Conservation (phyloP, 2,113 vertebrate genomes). For the Candoia aspera region DNA sequence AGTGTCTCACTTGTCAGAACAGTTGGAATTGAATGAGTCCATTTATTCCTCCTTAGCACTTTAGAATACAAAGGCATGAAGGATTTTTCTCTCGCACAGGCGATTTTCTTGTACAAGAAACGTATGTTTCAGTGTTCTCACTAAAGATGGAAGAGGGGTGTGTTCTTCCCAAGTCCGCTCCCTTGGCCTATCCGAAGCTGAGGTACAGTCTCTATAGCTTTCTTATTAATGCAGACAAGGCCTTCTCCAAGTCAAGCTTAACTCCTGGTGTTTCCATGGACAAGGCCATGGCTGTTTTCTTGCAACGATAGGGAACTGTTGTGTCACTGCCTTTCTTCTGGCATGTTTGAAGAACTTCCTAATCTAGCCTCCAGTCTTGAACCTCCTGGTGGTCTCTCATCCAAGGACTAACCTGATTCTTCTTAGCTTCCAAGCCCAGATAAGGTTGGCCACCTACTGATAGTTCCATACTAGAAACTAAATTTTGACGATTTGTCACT, state of each 20-base stretch:
- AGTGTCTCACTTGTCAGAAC: slow-evolving; percentile 31
- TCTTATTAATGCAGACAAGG: neutral
- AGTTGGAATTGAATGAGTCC: slow-evolving; percentile 34
- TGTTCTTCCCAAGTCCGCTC: too few species aligned
- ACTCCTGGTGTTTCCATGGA: neutral
- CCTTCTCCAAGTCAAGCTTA: neutral
- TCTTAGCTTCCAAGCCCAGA: neutral
- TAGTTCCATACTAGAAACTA: neutral
- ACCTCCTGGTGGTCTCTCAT: neutral
- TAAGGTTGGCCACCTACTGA: neutral
- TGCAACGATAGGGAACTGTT: neutral
- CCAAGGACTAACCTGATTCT: neutral
- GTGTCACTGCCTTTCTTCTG: neutral
- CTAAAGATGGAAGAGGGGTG: neutral
- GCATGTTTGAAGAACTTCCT: neutral
- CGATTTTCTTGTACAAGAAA: neutral
- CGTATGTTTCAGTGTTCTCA: neutral
- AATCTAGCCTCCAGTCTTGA: neutral
- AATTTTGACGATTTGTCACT: neutral
- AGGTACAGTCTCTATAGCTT: neutral
- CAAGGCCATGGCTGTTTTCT: neutral
- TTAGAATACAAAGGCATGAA: neutral
- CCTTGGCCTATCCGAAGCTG: neutral
- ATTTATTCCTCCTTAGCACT: neutral
- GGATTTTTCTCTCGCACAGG: neutral